phyloP scores from a whole-genome alignment of 2,888 invertebrate species.

The Habroteleia sp. region DNA sequence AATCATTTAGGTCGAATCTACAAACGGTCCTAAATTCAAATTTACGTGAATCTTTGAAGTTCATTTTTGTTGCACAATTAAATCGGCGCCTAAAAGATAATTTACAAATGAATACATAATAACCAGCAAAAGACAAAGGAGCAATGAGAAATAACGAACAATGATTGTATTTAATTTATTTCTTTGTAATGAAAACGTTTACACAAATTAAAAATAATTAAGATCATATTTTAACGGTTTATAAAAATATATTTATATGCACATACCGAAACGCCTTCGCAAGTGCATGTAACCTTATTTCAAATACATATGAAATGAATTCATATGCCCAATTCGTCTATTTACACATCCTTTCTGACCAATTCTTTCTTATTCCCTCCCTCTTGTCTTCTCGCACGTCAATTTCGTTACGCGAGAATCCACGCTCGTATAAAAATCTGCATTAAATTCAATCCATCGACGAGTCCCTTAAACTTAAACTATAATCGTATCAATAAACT shows the following conservation, averaged over 20 bases:
- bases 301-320: constrained; percentile 50
- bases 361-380: constrained; percentile 7
- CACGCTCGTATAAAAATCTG: constrained; percentile 11
- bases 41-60: no score
- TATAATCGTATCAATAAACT: constrained; percentile 1
- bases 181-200: constrained; percentile 65
- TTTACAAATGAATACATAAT: no score
- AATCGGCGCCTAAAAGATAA: no score
- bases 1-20: no score
- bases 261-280: constrained; percentile 54
- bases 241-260: constrained; percentile 70
- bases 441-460: constrained; percentile 12
- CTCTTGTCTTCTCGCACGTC: neutral
- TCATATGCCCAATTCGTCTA: constrained; percentile 26
- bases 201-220: constrained; percentile 65
- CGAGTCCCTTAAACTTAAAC: neutral
- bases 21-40: no score
- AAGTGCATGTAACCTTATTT: constrained; percentile 45
- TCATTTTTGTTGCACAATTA: no score
- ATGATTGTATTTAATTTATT: constrained; percentile 53
- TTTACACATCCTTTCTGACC: constrained; percentile 31
- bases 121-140: no score
- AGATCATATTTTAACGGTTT: constrained; percentile 67
- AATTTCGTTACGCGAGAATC: no score
- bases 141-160: neutral